Evolutionary conservation across 1,140 invertebrate genomes (phyloP).

Genomic region (Oreohelix idahoensis): DNA sequence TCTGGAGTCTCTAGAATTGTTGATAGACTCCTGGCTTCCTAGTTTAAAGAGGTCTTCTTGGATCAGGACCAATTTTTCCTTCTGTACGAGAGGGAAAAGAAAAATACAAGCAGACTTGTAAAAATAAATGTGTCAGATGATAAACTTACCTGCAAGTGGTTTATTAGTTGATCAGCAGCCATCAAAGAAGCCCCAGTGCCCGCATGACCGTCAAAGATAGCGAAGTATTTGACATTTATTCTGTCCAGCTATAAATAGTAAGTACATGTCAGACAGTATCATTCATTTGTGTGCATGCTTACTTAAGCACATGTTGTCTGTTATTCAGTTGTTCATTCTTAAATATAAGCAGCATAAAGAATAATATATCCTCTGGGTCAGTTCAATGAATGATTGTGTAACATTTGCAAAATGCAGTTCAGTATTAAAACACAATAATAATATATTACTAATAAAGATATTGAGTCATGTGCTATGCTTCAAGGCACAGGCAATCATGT

Average conservation of each 20-base stretch:
- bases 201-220: constrained; percentile 90
- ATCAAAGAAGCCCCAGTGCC: constrained; percentile 87
- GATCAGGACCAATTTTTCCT: constrained; percentile 25
- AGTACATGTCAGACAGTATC: not conserved
- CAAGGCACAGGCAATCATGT: too few relatives aligned
- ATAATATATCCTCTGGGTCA: too few relatives aligned
- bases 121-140: not conserved
- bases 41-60: constrained; percentile 26
- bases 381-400: too few relatives aligned
- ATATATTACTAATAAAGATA: too few relatives aligned
- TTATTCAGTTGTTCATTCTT: too few relatives aligned
- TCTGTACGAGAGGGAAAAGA: not conserved
- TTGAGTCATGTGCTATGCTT: too few relatives aligned
- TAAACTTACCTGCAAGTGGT: constrained; percentile 81
- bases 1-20: not conserved
- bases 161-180: constrained; percentile 84
- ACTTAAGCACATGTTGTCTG: too few relatives aligned
- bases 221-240: constrained; percentile 78
- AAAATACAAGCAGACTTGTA: too few relatives aligned
- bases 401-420: too few relatives aligned
- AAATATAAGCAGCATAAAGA: too few relatives aligned
- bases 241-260: constrained; percentile 9
- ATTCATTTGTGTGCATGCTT: too few relatives aligned
- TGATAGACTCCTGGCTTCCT: not conserved
- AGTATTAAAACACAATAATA: too few relatives aligned